Evolutionary conservation across 2,888 invertebrate species (phyloP), one percentile per base, ranked within the genome.

Genomic region (Eubasilissa splendida): DNA sequence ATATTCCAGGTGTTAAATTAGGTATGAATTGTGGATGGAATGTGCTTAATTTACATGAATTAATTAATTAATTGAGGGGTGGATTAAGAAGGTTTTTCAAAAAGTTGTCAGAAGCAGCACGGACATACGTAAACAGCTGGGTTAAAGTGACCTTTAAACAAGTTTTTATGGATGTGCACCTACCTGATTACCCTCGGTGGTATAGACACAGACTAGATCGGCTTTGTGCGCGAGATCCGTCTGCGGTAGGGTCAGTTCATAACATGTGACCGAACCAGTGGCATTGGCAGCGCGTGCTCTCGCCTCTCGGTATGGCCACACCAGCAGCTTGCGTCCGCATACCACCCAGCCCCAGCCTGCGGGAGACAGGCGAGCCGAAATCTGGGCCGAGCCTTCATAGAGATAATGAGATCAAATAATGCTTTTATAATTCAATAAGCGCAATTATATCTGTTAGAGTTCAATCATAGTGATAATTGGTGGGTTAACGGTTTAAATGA

Each of bases 181-280:
- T 9, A 86, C 92, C 87, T 92, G 92, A 83, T 91, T 91, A 0
- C 90, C 91, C 66, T 89, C 88, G 2, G 89, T 88, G 12, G 92
- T 90, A 86, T 95, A 96, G 0, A 97, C 93, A 50, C 93, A 93
- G 0, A 96, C 94, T 14, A 97, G 91, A 80, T 97, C 94, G 0
- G 98, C 96, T 85, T 95, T 94, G 87, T 98, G 98, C 0, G 96
- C 96, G 14, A 98, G 91, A 88, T 98, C 98, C 85, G 97, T 97
- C 84, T 97, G 96, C 0, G 98, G 98, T 60, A 98, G 88, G 0
- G 95, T 94, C 12, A 98, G 89, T 87, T 98, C 98, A 58, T 96
- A 92, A 84, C 97, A 97, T 66, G 95, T 94, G 2, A 91, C 92
- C 70, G 89, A 86, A 3, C 86, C 85, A 1, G 85, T 86, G 68